phyloP scores from a whole-genome alignment of 1,140 invertebrate genomes.

The Solenopsis invicta region DNA sequence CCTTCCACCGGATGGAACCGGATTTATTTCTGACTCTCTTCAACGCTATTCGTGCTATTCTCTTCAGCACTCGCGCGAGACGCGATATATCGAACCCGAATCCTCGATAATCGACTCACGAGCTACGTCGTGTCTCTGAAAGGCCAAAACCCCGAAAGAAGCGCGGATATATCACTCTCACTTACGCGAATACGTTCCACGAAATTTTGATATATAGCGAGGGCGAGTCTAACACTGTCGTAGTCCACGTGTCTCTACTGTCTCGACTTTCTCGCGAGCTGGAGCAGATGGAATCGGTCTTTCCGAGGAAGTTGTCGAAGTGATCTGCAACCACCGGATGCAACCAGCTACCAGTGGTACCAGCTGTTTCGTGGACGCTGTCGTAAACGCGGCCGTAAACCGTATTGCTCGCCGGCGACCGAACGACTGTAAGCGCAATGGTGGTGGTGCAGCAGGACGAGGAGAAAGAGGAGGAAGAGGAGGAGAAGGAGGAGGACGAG shows the following conservation, averaged over 20 bases:
- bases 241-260: background rate
- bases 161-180: constrained; percentile 39
- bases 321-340: constrained; percentile 17
- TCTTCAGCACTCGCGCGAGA: constrained; percentile 35
- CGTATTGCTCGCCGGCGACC: constrained; percentile 78
- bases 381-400: constrained; percentile 74
- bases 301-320: background rate
- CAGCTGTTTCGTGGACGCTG: constrained; percentile 75
- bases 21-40: constrained; percentile 15
- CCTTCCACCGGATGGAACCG: constrained; percentile 8
- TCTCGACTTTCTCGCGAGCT: background rate
- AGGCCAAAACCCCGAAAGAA: background rate
- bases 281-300: background rate
- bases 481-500: constrained; percentile 39
- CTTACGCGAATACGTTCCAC: constrained; percentile 23
- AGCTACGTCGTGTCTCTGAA: background rate
- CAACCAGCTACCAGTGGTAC: constrained; percentile 64
- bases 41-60: constrained; percentile 1
- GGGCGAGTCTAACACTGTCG: background rate
- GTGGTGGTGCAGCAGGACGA: constrained; percentile 70
- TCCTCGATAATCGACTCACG: constrained; percentile 4
- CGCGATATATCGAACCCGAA: background rate
- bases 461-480: constrained; percentile 57
- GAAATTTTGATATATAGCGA: background rate
- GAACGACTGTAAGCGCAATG: constrained; percentile 75